Percentiles rank a stretch among this genome's conserved stretches.
Evolutionary conservation across 2,113 vertebrate species (phyloP).

Genomic region (Ageneiosus marmoratus): DNA sequence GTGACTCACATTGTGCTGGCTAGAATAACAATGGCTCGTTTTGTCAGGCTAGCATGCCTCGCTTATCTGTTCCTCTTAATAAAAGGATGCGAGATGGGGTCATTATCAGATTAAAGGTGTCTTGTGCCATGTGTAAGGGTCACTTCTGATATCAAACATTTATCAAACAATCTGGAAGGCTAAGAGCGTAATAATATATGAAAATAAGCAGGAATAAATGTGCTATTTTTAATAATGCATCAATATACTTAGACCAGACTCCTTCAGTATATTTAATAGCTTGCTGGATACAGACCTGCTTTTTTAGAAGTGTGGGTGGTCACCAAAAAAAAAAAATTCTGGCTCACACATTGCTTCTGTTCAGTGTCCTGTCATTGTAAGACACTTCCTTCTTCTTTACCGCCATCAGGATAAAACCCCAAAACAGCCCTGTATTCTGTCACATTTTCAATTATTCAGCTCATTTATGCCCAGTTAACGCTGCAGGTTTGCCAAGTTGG

Average conservation of each 20-base stretch:
- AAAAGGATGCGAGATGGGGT: conserved; percentile 37
- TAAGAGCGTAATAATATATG: not conserved
- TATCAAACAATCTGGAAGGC: not conserved
- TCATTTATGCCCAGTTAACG: conserved; percentile 30
- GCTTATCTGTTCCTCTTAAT: conserved; percentile 46
- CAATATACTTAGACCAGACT: not conserved
- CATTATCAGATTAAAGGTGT: conserved; percentile 47
- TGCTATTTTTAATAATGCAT: not conserved
- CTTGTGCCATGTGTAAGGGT: conserved; percentile 41
- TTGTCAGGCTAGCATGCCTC: conserved; percentile 30
- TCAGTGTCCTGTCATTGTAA: conserved; percentile 23
- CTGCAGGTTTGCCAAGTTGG: conserved; percentile 27
- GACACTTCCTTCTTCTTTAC: conserved; percentile 13
- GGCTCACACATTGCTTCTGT: conserved; percentile 12
- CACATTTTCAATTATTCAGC: conserved; percentile 60
- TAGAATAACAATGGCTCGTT: conserved; percentile 51
- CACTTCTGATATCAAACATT: conserved; percentile 31
- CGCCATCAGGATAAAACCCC: conserved; percentile 43
- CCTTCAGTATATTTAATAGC: not conserved
- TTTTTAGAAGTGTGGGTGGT: conserved; percentile 19
- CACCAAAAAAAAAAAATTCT: not conserved
- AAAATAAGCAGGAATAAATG: not conserved
- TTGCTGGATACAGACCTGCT: not conserved
- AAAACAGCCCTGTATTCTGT: conserved; percentile 41
- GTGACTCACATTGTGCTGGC: conserved; percentile 42